Percentiles rank a stretch among this genome's conserved stretches.
Conservation (phyloP, 2,797 vertebrate genomes). For the Tenualosa thibaudeaui region DNA sequence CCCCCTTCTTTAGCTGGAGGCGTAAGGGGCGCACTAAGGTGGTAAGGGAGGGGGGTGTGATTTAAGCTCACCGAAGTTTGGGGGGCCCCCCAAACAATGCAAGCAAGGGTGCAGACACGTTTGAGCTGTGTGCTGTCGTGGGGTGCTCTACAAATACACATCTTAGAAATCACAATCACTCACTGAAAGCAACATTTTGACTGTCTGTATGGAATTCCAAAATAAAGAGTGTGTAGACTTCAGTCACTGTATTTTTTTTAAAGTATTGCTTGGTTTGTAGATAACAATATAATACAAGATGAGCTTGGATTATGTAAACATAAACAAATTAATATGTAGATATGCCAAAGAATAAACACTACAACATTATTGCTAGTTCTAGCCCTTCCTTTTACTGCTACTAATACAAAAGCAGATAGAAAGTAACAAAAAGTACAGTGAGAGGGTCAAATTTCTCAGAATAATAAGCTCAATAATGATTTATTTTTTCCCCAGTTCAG, state of each 20-base stretch:
- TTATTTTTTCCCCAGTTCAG: not conserved
- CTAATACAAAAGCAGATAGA: not conserved
- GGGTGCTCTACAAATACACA: constrained; percentile 12
- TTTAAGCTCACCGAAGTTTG: constrained; percentile 41
- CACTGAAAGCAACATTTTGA: not conserved
- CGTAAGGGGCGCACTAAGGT: constrained; percentile 39
- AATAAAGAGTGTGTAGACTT: not conserved
- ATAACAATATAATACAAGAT: not conserved
- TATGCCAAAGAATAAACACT: not conserved
- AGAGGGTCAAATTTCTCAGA: not conserved
- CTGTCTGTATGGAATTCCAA: not conserved
- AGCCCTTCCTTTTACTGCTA: not conserved
- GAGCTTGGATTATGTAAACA: not conserved
- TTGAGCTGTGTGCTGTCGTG: constrained; percentile 11
- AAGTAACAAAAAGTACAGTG: not conserved
- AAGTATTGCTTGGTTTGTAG: not conserved
- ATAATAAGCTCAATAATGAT: not conserved
- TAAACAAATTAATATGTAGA: not conserved
- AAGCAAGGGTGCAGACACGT: constrained; percentile 17
- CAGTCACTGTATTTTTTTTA: not conserved
- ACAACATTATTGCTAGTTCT: not conserved
- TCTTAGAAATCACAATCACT: not conserved
- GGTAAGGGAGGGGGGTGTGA: constrained; percentile 43
- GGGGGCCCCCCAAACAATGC: constrained; percentile 12
- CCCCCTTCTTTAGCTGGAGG: constrained; percentile 41